These are phyloP conservation scores for Andricus grossulariae DNA, from an alignment of 1,140 invertebrate genomes.

Conservation along the genomic window DNA sequence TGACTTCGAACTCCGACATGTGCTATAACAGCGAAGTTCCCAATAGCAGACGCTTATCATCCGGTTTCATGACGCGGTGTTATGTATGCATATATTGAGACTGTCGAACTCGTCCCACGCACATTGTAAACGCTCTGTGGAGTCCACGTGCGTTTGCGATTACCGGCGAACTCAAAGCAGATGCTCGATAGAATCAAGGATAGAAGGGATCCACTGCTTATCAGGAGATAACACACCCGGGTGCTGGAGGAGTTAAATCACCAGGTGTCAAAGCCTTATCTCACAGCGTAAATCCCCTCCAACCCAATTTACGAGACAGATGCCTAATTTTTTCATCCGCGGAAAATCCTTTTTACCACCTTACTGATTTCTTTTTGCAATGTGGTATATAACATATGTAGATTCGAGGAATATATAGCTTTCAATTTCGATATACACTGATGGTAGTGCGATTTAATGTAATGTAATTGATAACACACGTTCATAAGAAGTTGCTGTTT, in stretches of 20 bases:
- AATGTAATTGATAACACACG: not conserved
- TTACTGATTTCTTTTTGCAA: no score
- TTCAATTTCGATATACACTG: no score
- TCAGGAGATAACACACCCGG: not conserved
- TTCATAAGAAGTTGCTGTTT: not conserved
- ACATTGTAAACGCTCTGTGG: not conserved
- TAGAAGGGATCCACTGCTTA: constrained; percentile 2
- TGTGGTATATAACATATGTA: no score
- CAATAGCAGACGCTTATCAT: constrained; percentile 26
- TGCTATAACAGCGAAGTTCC: not conserved
- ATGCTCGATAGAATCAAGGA: constrained; percentile 1
- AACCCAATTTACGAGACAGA: no score
- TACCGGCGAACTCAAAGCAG: constrained; percentile 11
- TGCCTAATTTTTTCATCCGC: no score
- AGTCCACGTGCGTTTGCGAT: constrained; percentile 24
- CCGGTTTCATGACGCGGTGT: not conserved
- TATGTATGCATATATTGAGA: not conserved
- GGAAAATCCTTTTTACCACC: no score
- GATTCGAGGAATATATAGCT: no score
- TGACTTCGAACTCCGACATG: constrained; percentile 20
- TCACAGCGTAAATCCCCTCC: no score
- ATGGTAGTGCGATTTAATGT: no score
- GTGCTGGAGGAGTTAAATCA: not conserved
- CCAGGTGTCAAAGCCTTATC: constrained; percentile 5
- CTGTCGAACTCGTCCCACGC: not conserved